Evolutionary conservation across 1,140 invertebrate species (phyloP), one percentile per base, ranked within the genome.

Genomic region (Drosophila willistoni): DNA sequence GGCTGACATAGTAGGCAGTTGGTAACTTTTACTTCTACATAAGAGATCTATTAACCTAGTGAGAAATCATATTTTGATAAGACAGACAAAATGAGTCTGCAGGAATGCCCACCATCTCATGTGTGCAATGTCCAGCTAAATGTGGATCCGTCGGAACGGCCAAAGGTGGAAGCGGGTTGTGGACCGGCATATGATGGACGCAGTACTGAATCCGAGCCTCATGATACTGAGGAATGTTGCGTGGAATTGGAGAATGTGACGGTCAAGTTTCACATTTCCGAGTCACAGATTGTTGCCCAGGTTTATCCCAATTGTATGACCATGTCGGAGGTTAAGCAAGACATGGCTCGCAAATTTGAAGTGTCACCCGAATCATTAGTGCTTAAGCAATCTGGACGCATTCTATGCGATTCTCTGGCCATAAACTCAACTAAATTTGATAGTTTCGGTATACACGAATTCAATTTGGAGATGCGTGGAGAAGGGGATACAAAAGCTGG

Each of bases 281-380:
- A 79, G 1, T 56, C 69, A 9, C 77, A 91, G 7, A 81, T 87
- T 19, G 79, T 92, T 19, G 91, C 91, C 19, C 91, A 91, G 67
- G 77, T 92, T 5, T 92, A 92, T 86, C 89, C 91, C n/a, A 91
- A 91, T 55, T 73, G 76, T 57, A 77, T 91, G 76, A 91, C 73
- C 7, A 76, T 92, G n/a, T 71, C 36, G 19, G 86, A 92, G 62
- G 73, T 92, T 0, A 92, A 92, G 60, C 77, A 82, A 44, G 91
- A 92, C 44, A 75, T 92, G 17, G 77, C 69, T 9, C 77, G 79
- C 9, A 84, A 90, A 39, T 92, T 92, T 64, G 81, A 92, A 56
- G 78, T 92, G 4, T 60, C 77, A 19, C 74, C 91, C 0, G 33
- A 71, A 9, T 25, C 67, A 2, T 34, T 92, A 6, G 13, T 77